These are phyloP conservation scores for Bombus impatiens DNA, from an alignment of 1,140 invertebrate species.

Conservation along the genomic window DNA sequence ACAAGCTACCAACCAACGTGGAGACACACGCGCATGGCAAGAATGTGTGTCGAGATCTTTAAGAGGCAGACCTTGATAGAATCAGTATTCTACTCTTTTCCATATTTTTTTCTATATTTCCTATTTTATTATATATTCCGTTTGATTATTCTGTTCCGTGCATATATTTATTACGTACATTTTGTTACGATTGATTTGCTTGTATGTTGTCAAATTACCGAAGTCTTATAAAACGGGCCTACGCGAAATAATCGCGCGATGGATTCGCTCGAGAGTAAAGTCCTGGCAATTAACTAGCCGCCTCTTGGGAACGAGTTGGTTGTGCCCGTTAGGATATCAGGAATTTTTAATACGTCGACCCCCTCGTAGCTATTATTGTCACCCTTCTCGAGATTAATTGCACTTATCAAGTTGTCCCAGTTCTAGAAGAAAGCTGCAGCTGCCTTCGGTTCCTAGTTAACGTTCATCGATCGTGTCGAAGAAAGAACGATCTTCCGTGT, in stretches of 20 bases:
- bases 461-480: not conserved
- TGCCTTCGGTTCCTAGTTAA: not conserved
- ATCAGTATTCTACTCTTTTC: too few relatives aligned
- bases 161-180: too few relatives aligned
- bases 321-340: conserved; percentile 40
- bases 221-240: not conserved
- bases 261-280: conserved; percentile 42
- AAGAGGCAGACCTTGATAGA: too few relatives aligned
- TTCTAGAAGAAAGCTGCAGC: not conserved
- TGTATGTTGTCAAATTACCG: too few relatives aligned
- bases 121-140: too few relatives aligned
- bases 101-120: too few relatives aligned
- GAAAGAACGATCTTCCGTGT: not conserved
- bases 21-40: too few relatives aligned
- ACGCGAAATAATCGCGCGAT: not conserved
- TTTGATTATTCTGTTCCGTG: too few relatives aligned
- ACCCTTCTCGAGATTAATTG: conserved; percentile 56
- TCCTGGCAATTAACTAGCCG: conserved; percentile 26
- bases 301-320: conserved; percentile 39
- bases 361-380: conserved; percentile 53
- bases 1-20: too few relatives aligned
- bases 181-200: too few relatives aligned
- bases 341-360: conserved; percentile 58
- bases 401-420: conserved; percentile 31
- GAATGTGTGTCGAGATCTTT: too few relatives aligned